Evolutionary conservation across 2,113 vertebrate species (phyloP).

Genomic region (Quiscalus mexicanus): DNA sequence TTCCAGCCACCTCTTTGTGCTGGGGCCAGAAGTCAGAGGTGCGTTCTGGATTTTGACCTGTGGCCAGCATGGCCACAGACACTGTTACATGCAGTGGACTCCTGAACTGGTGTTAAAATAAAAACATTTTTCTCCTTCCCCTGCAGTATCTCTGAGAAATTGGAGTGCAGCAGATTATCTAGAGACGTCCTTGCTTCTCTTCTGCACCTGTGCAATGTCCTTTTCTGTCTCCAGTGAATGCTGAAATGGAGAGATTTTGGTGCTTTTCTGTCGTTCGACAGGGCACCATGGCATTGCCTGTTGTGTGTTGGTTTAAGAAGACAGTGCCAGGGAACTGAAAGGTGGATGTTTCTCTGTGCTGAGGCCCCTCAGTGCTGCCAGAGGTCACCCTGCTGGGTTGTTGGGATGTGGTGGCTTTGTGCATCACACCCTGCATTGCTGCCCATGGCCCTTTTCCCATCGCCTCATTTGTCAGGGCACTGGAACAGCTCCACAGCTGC

Average conservation of each 20-base stretch:
- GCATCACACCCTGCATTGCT: background rate
- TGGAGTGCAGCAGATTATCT: background rate
- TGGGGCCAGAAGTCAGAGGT: background rate
- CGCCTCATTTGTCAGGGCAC: fast-evolving
- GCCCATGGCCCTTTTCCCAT: background rate
- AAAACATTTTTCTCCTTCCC: background rate
- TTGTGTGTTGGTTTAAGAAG: background rate
- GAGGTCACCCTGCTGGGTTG: background rate
- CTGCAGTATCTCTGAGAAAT: background rate
- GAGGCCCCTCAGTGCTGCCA: fast-evolving
- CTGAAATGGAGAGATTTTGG: background rate
- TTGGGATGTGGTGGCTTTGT: background rate
- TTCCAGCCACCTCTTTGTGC: background rate
- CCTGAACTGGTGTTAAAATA: background rate
- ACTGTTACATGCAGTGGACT: background rate
- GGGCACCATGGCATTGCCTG: background rate
- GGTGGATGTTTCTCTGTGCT: background rate
- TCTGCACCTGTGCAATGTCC: background rate
- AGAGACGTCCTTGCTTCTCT: background rate
- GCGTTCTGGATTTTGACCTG: background rate
- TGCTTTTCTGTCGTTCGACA: background rate
- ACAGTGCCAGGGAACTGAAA: background rate
- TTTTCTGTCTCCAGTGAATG: background rate
- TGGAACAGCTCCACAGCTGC: background rate
- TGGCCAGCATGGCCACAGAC: background rate